Conservation (phyloP, 2,113 vertebrate genomes). For the Morone chrysops region DNA sequence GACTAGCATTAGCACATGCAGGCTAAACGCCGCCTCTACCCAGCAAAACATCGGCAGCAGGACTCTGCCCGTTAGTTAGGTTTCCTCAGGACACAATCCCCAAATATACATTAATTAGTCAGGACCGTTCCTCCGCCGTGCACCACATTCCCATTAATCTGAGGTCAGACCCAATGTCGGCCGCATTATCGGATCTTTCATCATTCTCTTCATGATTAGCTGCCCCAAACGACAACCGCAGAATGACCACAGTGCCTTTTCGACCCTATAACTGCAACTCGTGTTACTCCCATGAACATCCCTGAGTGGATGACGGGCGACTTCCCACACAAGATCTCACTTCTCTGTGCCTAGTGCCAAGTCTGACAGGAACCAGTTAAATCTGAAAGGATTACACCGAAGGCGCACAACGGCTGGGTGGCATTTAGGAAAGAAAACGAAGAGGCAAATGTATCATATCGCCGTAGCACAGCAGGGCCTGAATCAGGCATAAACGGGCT, state of each 20-base stretch:
- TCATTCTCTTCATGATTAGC: constrained; percentile 20
- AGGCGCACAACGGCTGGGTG: constrained; percentile 36
- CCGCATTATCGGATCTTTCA: constrained; percentile 3
- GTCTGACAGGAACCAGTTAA: constrained; percentile 32
- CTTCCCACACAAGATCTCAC: constrained; percentile 1
- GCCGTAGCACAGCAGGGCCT: not conserved
- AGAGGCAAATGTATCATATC: not conserved
- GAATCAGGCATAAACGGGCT: not conserved
- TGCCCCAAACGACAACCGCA: not conserved
- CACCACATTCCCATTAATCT: constrained; percentile 37
- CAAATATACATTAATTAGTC: constrained; percentile 5
- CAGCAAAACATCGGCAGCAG: constrained; percentile 32
- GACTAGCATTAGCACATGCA: constrained; percentile 68
- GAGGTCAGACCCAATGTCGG: constrained; percentile 6
- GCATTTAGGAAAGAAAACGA: constrained; percentile 15
- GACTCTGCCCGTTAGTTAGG: constrained; percentile 1
- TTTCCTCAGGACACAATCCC: not conserved
- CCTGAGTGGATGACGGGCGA: not conserved
- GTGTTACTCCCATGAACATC: not conserved
- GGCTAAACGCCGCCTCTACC: constrained; percentile 50
- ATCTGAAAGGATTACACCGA: constrained; percentile 24
- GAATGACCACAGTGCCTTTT: not conserved
- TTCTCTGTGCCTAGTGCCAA: not conserved
- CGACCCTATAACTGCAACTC: not conserved
- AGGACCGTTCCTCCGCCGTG: not conserved